Base-by-base conservation (phyloP, 2,888 invertebrate genomes). In the Cantharis lateralis region DNA sequence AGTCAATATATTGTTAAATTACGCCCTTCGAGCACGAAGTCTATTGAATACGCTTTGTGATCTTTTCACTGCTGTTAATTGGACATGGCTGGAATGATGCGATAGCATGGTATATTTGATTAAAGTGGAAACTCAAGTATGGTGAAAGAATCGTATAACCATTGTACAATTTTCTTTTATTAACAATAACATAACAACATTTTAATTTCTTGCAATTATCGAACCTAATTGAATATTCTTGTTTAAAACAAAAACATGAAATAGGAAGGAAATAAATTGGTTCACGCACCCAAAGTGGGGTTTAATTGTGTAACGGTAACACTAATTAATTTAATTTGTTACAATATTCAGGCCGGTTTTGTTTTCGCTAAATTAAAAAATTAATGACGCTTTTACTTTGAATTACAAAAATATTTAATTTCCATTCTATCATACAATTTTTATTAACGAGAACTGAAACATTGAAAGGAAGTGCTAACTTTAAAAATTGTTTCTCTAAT, bases 11-110 rank as follows among this genome's bases (percentile, higher is more conserved):
- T 20, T 66, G 64, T 66, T 66, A 24, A 66, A 66, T 18, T 66
- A 66, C 64, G 64, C 20, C 64, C 64, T 66, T 66, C 20, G 64
- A 66, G 15, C 64, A n/a, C 24, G n/a, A 66, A 20, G 18, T 66
- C 64, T 20, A 20, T 66, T 66, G 11, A 20, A 20, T 66, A 66
- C 64, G 64, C 64, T 66, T 66, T 66, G 64, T 66, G 64, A 66
- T 66, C 64, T 66, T 66, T 24, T 66, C 64, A 18, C 20, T 66
- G 18, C 64, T 66, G 64, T 66, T 66, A 66, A 66, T 66, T 66
- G 18, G 64, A 66, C 16, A 66, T 24, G 24, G 24, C 24, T 66
- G 64, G 64, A 66, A 66, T 66, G 64, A 20, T 66, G 18, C 48
- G 48, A 48, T 48, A 48, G 48, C 48, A 48, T 32, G 32, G 32